phyloP scores from a whole-genome alignment of 2,113 vertebrate genomes.

The Hippocampus guttulatus region DNA sequence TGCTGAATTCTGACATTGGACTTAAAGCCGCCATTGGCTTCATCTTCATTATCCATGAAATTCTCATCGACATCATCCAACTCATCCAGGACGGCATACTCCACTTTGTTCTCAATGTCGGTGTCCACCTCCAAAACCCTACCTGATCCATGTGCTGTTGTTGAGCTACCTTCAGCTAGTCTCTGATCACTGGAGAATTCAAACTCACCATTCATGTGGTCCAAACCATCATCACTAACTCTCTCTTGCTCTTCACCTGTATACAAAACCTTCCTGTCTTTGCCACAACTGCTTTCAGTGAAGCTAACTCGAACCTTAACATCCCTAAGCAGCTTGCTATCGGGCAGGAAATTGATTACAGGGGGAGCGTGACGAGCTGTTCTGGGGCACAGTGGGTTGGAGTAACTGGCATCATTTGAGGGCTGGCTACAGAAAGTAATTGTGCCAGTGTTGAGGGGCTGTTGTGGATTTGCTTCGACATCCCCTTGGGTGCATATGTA shows the following conservation, averaged over 20 bases:
- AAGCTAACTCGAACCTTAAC: conserved; percentile 97
- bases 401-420: conserved; percentile 72
- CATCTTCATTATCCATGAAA: conserved; percentile 87
- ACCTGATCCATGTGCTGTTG: conserved; percentile 62
- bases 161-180: conserved; percentile 59
- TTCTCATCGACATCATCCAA: conserved; percentile 95
- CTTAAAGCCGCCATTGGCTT: conserved; percentile 85
- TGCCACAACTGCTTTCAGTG: conserved; percentile 89
- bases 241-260: conserved; percentile 82
- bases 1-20: conserved; percentile 90
- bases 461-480: conserved; percentile 70
- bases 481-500: conserved; percentile 92
- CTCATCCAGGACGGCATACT: conserved; percentile 96
- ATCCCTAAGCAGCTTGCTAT: conserved; percentile 94
- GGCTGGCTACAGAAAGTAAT: conserved; percentile 82
- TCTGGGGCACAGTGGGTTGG: conserved; percentile 82
- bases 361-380: conserved; percentile 93
- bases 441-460: conserved; percentile 85
- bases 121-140: conserved; percentile 80
- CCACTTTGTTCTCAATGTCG: conserved; percentile 95
- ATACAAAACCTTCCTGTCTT: conserved; percentile 95
- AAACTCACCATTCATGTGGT: conserved; percentile 83
- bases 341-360: conserved; percentile 88
- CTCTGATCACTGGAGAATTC: conserved; percentile 76
- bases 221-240: conserved; percentile 70